Percentiles rank a stretch among this genome's conserved stretches.
Conservation (phyloP, 2,113 vertebrate species). For the Desmodus rotundus region DNA sequence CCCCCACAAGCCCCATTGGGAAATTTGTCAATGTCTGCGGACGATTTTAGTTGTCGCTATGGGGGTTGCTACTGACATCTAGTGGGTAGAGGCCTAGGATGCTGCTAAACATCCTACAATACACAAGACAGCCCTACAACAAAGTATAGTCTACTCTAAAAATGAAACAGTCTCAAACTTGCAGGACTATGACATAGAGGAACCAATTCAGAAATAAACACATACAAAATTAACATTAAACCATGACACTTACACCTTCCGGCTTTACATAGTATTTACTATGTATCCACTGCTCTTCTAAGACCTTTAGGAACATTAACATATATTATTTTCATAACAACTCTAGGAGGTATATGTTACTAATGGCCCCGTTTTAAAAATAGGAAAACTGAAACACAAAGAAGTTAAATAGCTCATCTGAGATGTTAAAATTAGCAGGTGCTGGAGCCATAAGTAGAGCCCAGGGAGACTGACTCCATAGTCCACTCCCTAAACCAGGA, state of each 20-base stretch:
- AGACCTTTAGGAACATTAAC: background rate
- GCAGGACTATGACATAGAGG: background rate
- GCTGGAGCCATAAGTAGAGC: background rate
- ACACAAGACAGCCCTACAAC: background rate
- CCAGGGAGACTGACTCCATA: background rate
- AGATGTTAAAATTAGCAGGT: background rate
- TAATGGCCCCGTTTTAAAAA: background rate
- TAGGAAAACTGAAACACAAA: background rate
- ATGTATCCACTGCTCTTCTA: background rate
- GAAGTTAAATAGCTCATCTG: background rate
- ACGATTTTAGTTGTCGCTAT: background rate
- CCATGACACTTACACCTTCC: background rate
- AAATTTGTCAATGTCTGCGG: background rate
- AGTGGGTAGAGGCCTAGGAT: slow-evolving; percentile 33
- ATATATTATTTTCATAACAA: background rate
- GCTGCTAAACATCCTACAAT: background rate
- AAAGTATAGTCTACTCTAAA: background rate
- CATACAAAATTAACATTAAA: background rate
- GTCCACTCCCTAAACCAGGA: background rate
- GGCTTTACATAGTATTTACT: background rate
- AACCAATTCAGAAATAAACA: background rate
- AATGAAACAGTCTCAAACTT: background rate
- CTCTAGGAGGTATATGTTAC: background rate
- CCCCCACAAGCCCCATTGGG: background rate
- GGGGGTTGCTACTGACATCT: slow-evolving; percentile 37